Evolutionary conservation across 2,888 invertebrate species (phyloP), one percentile per base, ranked within the genome.

Genomic region (Agrotis ipsilon): DNA sequence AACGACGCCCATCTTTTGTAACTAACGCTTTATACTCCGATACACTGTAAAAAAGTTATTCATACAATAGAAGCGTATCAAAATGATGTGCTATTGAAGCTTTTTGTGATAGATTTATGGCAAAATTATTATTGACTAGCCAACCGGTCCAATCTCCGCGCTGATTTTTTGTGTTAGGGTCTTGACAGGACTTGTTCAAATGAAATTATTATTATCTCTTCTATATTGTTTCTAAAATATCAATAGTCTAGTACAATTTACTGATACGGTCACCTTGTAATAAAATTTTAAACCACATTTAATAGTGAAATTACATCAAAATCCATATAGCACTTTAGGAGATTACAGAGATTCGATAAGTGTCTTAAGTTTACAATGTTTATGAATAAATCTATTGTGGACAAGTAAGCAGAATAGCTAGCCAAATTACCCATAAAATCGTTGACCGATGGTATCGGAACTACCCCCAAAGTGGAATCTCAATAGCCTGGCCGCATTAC

Each of bases 1-100:
- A 94, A 93, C 91, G 95, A 94, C 93, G 95, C 94, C 93, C 93
- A 94, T 94, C 96, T 94, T 95, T 96, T 96, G 95, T 95, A 91
- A 90, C 90, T 92, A 94, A 94, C 93, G 91, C 90, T 90, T 93
- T 93, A 94, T 62, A 69, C 54, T 72, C 49, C 32, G 45, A 32
- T 64, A 68, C 55, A 62, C 46, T 60, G 32, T 54, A 69, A 72
- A 73, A 73, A 79, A 72, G 21, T 54, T 64, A 71, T 73, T 46
- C 62, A 62, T 45, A 61, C 74, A 83, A 82, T 76, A 51, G 61
- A 49, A 75, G 72, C 74, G 75, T 68, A 70, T 75, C 83, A 59
- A 78, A 77, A 73, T 71, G 16, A 57, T 63, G 52, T 9, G 39
- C 19, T 13, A 57, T 57, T 46, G 11, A 51, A 2, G 11, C 48